A percentile compares a stretch with the other conserved stretches of the same genome.
Evolutionary conservation across 1,140 invertebrate genomes (phyloP).

Genomic region (Drosophila orosa): DNA sequence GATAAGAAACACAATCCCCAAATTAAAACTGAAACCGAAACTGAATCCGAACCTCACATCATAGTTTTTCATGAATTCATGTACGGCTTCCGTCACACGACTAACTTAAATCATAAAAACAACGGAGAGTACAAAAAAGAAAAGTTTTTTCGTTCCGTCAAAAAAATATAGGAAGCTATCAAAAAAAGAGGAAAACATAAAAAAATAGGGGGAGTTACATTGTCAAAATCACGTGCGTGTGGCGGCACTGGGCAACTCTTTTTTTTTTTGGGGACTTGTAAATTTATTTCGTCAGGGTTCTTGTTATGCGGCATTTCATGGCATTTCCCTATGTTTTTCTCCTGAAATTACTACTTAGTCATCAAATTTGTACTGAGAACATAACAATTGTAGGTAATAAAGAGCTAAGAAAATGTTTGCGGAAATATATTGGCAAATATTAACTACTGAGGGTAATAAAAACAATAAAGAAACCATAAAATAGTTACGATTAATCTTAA

Average conservation of each 20-base stretch:
- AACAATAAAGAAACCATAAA: not conserved
- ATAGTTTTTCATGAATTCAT: slow-evolving; percentile 27
- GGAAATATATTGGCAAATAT: slow-evolving; percentile 24
- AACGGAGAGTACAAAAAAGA: slow-evolving; percentile 13
- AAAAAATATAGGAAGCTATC: slow-evolving; percentile 38
- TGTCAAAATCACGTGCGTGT: slow-evolving; percentile 79
- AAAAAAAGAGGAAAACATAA: slow-evolving; percentile 25
- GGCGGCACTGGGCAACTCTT: slow-evolving; percentile 30
- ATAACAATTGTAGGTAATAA: slow-evolving; percentile 1
- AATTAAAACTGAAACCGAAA: slow-evolving; percentile 57
- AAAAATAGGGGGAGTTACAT: slow-evolving; percentile 44
- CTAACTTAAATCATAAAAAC: slow-evolving; percentile 59
- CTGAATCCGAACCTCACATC: slow-evolving; percentile 8
- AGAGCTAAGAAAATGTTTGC: slow-evolving; percentile 13
- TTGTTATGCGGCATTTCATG: slow-evolving; percentile 41
- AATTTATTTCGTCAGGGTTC: slow-evolving; percentile 67
- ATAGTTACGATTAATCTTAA: not conserved
- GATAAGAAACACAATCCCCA: slow-evolving; percentile 42
- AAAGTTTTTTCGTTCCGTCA: slow-evolving; percentile 62
- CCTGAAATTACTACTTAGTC: slow-evolving; percentile 41
- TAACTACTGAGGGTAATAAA: slow-evolving; percentile 14
- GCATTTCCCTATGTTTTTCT: slow-evolving; percentile 14
- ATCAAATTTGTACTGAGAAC: slow-evolving; percentile 34
- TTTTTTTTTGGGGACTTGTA: slow-evolving; percentile 56
- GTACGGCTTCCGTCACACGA: slow-evolving; percentile 49